A percentile compares a stretch with the other conserved stretches of the same genome.
Evolutionary conservation across 2,113 vertebrate genomes (phyloP).

Genomic region (Phrynosoma blainvillii): DNA sequence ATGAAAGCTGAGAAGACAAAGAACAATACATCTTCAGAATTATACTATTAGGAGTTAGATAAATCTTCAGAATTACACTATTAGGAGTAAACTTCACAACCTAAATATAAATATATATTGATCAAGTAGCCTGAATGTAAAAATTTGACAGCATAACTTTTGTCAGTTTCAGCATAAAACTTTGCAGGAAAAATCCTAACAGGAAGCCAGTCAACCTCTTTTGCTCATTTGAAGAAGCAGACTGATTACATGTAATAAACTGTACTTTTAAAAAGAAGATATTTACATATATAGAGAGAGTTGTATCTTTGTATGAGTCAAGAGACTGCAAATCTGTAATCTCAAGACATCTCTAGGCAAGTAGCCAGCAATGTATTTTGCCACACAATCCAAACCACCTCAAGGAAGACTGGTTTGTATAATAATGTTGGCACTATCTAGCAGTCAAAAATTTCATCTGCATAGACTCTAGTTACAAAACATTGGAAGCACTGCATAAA

Average conservation of each 20-base stretch:
- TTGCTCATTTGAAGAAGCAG: neutral
- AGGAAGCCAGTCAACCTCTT: neutral
- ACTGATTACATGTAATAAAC: neutral
- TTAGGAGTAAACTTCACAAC: conserved; percentile 36
- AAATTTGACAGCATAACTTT: neutral
- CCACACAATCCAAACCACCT: neutral
- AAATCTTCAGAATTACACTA: conserved; percentile 27
- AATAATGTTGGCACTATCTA: neutral
- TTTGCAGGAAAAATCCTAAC: neutral
- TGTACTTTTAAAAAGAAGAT: too few species aligned
- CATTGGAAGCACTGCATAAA: too few species aligned
- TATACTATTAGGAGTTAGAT: conserved; percentile 13
- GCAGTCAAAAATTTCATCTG: too few species aligned
- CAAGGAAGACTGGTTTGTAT: neutral
- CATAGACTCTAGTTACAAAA: too few species aligned
- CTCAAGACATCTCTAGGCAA: too few species aligned
- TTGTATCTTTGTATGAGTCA: too few species aligned
- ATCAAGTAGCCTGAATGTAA: conserved; percentile 52
- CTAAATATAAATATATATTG: conserved; percentile 12
- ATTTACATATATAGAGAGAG: too few species aligned
- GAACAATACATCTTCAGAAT: neutral
- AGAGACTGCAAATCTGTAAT: too few species aligned
- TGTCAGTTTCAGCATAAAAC: neutral
- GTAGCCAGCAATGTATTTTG: neutral
- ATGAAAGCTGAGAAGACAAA: conserved; percentile 47